Evolutionary conservation across 1,140 invertebrate genomes (phyloP), one percentile per base, ranked within the genome.

Genomic region (Muscidifurax raptorellus): DNA sequence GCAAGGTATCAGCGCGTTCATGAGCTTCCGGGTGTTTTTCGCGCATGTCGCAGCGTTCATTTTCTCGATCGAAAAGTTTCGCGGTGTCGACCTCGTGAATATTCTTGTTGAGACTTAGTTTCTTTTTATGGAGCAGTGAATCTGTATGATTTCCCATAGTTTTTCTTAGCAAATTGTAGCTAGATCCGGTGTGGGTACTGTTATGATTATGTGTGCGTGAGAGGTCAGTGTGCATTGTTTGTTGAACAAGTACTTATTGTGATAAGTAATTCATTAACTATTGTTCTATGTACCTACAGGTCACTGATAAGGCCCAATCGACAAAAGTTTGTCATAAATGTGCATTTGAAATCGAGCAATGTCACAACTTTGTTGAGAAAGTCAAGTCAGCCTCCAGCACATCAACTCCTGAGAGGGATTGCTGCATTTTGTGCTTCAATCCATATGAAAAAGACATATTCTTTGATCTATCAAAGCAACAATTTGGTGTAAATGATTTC

Each of bases 241-340:
- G 64, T 5, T 66, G 22, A 66, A 12, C 22, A 66, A 25, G 18
- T n/a, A n/a, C n/a, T n/a, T n/a, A 15, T n/a, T 32, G 69, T 30
- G 6, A 72, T 7, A 30, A 28, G 28, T 40, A 44, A 75, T 36
- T 32, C 4, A 75, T 75, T 64, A 27, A 59, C 64, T 15, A 1
- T 71, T 25, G 32, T 69, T 77, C 59, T 71, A n/a, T 32, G 25
- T 47, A 27, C 84, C 86, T 74, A 0, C 67, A 92, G 87, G 80
- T 89, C 75, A 13, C 47, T 28, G 82, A 84, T n/a, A 85, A 91
- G 32, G 69, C 85, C 28, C 52, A 88, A 12, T 89, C 86, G 27
- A 89, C 72, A 69, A 91, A 91, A 44, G 87, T 93, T 66, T 93
- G 92, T 85, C 90, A 93, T 74, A 93, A 92, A 82, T 93, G 92